Percentiles rank a stretch among this genome's conserved stretches.
These are phyloP conservation scores for Blastobasis adustella DNA, from an alignment of 2,888 invertebrate species.

Conservation along the genomic window DNA sequence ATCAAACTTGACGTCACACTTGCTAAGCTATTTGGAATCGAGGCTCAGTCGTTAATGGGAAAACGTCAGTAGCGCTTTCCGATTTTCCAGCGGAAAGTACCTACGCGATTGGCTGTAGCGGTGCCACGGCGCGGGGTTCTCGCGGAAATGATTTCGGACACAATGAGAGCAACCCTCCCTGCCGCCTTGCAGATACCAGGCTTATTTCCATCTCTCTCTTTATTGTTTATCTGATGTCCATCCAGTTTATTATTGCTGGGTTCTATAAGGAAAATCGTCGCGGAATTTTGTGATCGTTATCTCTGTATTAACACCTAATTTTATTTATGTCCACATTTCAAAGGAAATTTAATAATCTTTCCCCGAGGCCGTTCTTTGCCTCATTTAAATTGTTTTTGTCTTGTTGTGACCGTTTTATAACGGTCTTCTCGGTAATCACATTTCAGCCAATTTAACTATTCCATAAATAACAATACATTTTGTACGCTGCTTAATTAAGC, in stretches of 20 bases:
- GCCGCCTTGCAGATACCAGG: neutral
- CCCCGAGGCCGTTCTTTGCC: too few species aligned
- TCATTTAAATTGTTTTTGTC: too few species aligned
- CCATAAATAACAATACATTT: too few species aligned
- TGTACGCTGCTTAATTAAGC: too few species aligned
- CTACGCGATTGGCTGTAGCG: too few species aligned
- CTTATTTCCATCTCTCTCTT: neutral
- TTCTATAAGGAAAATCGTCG: neutral
- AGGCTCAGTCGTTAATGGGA: neutral
- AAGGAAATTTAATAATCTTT: neutral
- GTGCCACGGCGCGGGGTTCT: neutral
- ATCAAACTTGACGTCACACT: too few species aligned
- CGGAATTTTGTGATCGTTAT: neutral
- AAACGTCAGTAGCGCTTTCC: neutral
- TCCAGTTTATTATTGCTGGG: neutral
- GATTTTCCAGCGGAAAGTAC: neutral
- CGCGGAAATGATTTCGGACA: constrained; percentile 19
- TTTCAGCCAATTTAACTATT: too few species aligned
- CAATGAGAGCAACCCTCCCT: constrained; percentile 1
- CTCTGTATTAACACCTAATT: neutral
- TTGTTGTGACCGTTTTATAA: too few species aligned
- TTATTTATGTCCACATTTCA: neutral
- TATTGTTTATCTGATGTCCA: neutral
- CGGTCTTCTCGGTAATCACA: too few species aligned
- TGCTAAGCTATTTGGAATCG: too few species aligned